A percentile compares a stretch with the other conserved stretches of the same genome.
Evolutionary conservation across 2,113 vertebrate species (phyloP).

Genomic region (Clarias magur): DNA sequence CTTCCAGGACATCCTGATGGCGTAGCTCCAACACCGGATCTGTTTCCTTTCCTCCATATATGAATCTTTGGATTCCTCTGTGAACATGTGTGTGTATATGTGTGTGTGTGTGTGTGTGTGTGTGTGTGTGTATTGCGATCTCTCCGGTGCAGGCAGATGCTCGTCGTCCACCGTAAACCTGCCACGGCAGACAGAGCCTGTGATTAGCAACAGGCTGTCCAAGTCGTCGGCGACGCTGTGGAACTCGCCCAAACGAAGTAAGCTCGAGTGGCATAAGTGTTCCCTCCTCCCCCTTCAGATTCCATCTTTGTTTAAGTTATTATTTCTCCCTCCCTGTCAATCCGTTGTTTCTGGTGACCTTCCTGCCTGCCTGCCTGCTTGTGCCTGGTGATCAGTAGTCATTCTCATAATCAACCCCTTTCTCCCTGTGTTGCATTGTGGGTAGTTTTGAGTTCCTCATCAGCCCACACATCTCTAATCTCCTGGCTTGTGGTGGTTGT

Average conservation of each 20-base stretch:
- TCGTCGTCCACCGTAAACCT: conserved; percentile 98
- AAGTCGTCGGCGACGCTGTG: conserved; percentile 98
- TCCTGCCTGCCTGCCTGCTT: conserved; percentile 73
- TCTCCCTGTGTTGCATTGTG: conserved; percentile 70
- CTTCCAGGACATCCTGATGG: conserved; percentile 23
- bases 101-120: conserved; percentile 39
- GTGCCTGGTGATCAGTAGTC: conserved; percentile 71
- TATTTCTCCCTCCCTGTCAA: conserved; percentile 15
- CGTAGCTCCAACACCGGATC: not conserved
- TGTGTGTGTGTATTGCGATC: conserved; percentile 69
- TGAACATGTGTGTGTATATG: conserved; percentile 27
- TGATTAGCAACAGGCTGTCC: conserved; percentile 99
- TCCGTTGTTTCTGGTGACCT: conserved; percentile 68
- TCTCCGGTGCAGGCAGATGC: conserved; percentile 96
- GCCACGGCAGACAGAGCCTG: conserved; percentile 97
- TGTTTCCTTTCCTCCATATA: conserved; percentile 4
- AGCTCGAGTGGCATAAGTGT: conserved; percentile 73
- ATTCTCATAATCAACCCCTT: conserved; percentile 57
- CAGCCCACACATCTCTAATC: conserved; percentile 61
- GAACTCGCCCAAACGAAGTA: conserved; percentile 99
- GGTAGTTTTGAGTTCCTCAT: conserved; percentile 67
- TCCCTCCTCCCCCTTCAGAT: conserved; percentile 56
- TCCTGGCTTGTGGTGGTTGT: conserved; percentile 57
- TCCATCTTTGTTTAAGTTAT: conserved; percentile 41
- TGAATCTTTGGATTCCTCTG: conserved; percentile 14